Conservation (phyloP, 2,888 invertebrate genomes). For the Ceramica pisi region DNA sequence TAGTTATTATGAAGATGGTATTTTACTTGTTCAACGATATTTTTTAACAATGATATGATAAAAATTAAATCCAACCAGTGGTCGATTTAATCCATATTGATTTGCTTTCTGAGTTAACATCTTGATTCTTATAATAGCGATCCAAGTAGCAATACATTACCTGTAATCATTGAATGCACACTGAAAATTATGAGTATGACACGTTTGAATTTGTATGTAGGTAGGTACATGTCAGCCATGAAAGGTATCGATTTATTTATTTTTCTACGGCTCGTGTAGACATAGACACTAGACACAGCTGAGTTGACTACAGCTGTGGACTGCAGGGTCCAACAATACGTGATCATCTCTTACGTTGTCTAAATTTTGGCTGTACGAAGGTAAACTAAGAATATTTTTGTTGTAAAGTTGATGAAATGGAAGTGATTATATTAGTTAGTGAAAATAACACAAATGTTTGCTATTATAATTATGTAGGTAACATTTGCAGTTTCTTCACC, state of each 20-base stretch:
- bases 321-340: background rate
- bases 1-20: slow-evolving; percentile 14
- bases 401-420: background rate
- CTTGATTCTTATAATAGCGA: slow-evolving; percentile 32
- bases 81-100: slow-evolving; percentile 15
- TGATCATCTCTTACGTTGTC: slow-evolving; percentile 7
- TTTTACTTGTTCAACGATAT: background rate
- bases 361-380: background rate
- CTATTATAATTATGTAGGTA: background rate
- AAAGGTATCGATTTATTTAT: slow-evolving; percentile 44
- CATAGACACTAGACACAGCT: slow-evolving; percentile 37
- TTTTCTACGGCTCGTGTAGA: slow-evolving; percentile 21
- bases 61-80: background rate
- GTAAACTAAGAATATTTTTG: background rate
- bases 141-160: background rate
- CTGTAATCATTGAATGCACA: slow-evolving; percentile 4
- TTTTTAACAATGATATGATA: background rate
- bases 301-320: slow-evolving; percentile 26
- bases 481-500: background rate
- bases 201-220: background rate
- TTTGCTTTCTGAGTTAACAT: slow-evolving; percentile 8
- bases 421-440: background rate
- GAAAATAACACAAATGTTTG: slow-evolving; percentile 7
- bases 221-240: background rate
- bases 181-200: slow-evolving; percentile 10